A percentile compares a stretch with the other conserved stretches of the same genome.
These are phyloP conservation scores for Drosophila quadrilineata DNA, from an alignment of 1,140 invertebrate genomes.

Conservation along the genomic window DNA sequence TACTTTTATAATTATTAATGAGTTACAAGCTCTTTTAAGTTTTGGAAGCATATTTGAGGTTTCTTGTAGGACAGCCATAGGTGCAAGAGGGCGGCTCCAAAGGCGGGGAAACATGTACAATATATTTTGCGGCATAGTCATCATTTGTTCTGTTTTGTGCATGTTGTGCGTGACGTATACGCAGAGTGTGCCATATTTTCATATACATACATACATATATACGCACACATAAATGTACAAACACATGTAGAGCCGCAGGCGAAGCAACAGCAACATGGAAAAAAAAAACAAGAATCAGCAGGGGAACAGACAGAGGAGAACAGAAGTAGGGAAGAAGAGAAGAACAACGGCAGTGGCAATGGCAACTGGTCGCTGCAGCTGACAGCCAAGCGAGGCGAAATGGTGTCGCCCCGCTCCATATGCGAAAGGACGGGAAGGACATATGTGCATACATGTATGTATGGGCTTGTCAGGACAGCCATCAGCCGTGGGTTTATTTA, in stretches of 20 bases:
- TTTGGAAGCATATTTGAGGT: constrained; percentile 3
- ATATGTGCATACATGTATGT: no score
- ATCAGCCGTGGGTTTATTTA: constrained; percentile 60
- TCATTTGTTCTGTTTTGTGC: constrained; percentile 42
- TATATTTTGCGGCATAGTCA: constrained; percentile 1
- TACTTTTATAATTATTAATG: background rate
- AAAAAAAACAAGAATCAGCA: constrained; percentile 4
- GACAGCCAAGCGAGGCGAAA: no score
- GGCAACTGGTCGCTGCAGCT: constrained; percentile 46
- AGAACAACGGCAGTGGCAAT: background rate
- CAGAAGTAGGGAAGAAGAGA: background rate
- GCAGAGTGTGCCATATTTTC: constrained; percentile 72
- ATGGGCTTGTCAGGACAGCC: constrained; percentile 29
- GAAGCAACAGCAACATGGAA: constrained; percentile 19
- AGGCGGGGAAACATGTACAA: no score
- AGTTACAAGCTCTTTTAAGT: background rate
- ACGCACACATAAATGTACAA: no score
- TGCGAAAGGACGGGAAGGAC: no score
- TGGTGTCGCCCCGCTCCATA: no score
- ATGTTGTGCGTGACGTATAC: constrained; percentile 63
- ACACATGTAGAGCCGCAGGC: constrained; percentile 59
- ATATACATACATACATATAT: no score
- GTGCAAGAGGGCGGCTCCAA: no score
- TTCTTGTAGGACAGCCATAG: no score
- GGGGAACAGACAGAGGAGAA: background rate